Base-by-base conservation (phyloP, 2,797 vertebrate species). In the Chelon labrosus region DNA sequence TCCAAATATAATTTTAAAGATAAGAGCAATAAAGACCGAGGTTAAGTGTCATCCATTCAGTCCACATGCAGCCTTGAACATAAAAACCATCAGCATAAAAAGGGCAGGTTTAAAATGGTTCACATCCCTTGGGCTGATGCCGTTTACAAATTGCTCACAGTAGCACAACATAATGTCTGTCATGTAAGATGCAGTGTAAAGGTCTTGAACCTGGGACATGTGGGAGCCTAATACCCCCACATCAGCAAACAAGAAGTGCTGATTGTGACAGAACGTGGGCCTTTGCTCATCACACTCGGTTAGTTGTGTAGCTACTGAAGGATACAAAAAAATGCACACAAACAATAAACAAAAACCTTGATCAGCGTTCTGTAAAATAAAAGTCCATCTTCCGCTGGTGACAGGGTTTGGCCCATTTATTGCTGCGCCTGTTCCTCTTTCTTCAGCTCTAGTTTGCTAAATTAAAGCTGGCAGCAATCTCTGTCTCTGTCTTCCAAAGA, bases 181-280 rank as follows among this genome's bases (percentile, higher is more conserved):
- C 44, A 37, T 68, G n/a, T 56, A 53, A 58, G 46, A 53, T 1
- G 6, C 44, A 8, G 61, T 50, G 54, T n/a, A 65, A 55, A 64
- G 58, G 77, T 77, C 74, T 53, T 75, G 76, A 68, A 70, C 78
- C 69, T 44, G 56, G 62, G 59, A 62, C 59, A 73, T 42, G 38
- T 63, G 47, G 57, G 82, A 82, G 25, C 46, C 54, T 58, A 65
- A 87, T 89, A 68, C 47, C 8, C 7, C 60, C 27, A 75, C 65
- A 75, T 91, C 88, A 91, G 91, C 90, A 88, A 10, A 55, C 20
- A 49, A 73, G 25, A 89, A 89, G 66, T 85, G 91, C 92, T 93
- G 92, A 93, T 83, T 22, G 51, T 60, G 57, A 50, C 65, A 66
- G 67, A 85, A 84, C 61, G n/a, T 22, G 51, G 71, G 59, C 51